Evolutionary conservation across 1,140 invertebrate species (phyloP).

Genomic region (Notospermus geniculatus): DNA sequence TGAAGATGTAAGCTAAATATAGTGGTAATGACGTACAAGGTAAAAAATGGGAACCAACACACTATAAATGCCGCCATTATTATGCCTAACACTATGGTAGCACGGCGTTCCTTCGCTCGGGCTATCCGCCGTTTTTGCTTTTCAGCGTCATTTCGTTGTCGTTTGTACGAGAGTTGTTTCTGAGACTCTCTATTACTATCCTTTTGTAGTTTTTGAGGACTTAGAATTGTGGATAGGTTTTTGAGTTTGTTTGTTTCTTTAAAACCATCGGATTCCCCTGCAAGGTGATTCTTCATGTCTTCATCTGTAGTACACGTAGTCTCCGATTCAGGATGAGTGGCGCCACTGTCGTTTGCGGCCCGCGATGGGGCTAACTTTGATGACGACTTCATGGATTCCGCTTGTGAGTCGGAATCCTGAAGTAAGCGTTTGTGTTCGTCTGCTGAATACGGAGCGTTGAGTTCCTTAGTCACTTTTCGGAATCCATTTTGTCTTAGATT

Average conservation of each 20-base stretch:
- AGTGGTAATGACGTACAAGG: constrained; percentile 81
- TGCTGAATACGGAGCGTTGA: background rate
- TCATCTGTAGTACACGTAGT: constrained; percentile 8
- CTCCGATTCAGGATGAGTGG: background rate
- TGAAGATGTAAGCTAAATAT: constrained; percentile 88
- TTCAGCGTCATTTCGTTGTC: constrained; percentile 69
- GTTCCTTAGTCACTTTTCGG: background rate
- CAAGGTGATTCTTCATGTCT: constrained; percentile 2
- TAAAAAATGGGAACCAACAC: constrained; percentile 99
- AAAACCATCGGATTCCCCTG: background rate
- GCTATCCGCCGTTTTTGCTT: constrained; percentile 90
- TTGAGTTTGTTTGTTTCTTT: background rate
- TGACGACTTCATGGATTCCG: background rate
- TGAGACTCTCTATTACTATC: constrained; percentile 1
- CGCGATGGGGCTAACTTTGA: background rate
- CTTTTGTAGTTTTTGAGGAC: background rate
- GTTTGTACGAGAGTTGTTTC: background rate
- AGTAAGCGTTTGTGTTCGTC: background rate
- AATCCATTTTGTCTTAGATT: constrained; percentile 3
- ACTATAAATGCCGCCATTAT: constrained; percentile 99
- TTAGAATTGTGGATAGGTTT: constrained; percentile 2
- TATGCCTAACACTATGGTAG: constrained; percentile 92
- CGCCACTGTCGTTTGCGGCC: background rate
- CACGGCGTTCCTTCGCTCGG: constrained; percentile 93
- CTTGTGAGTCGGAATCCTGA: background rate